Evolutionary conservation across 2,888 invertebrate species (phyloP), one percentile per base, ranked within the genome.

Genomic region (Ptychoptera contaminata): DNA sequence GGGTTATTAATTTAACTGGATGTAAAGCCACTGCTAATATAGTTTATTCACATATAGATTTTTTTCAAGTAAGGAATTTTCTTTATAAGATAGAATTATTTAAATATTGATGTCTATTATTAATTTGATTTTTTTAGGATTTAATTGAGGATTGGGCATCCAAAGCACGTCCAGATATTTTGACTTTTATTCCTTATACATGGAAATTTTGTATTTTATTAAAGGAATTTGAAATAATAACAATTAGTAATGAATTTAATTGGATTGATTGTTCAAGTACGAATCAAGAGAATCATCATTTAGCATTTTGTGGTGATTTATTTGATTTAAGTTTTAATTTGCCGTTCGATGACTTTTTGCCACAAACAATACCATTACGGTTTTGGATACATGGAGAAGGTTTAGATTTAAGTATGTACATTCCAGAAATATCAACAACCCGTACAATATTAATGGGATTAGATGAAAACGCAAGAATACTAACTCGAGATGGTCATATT

Each of bases 221-320:
- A 16, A 93, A 96, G 62, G 92, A 96, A 65, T 94, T 96, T 65
- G 94, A 98, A 67, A 72, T 98, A 12, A 76, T 96, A 1, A 87
- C 92, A 37, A 69, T 91, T 12, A 83, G 91, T 57, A 98, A 97
- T 67, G 91, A 97, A 61, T 88, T 88, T 64, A 98, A 98, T 65
- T 98, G 97, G 98, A 85, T 98, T 52, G 97, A 98, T 65, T 96
- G 96, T 56, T 90, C 92, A 44, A 92, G 92, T 23, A 88, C 91
- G 42, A 86, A 90, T 55, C 90, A 90, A 62, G 94, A 94, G 67
- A 94, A 94, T 63, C 81, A 90, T 65, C 90, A 92, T 60, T 74
- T 94, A 44, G 93, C 92, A 0, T 83, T 94, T 55, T 92, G 92
- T 60, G 94, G 94, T 1, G 93, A 94, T 59, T 74, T 88, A 11